Evolutionary conservation across 2,113 vertebrate genomes (phyloP).

Genomic region (Lates calcarifer): DNA sequence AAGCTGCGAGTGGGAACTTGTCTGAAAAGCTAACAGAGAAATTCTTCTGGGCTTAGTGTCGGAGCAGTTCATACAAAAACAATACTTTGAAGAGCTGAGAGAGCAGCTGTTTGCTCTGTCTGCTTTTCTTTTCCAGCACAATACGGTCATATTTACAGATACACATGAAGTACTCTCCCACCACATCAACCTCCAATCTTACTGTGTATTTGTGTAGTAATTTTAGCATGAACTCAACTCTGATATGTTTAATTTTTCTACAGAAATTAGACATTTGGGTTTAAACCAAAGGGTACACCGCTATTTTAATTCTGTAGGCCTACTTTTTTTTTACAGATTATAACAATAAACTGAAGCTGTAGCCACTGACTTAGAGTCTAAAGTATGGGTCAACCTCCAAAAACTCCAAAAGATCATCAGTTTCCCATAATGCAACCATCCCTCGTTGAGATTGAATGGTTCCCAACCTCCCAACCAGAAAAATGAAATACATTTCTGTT

Average conservation of each 20-base stretch:
- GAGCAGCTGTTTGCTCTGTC: constrained; percentile 24
- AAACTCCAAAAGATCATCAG: too few relatives aligned
- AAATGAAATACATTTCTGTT: too few relatives aligned
- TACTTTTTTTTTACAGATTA: too few relatives aligned
- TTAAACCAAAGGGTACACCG: too few relatives aligned
- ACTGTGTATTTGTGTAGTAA: background rate
- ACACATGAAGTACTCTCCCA: background rate
- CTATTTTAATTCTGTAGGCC: too few relatives aligned
- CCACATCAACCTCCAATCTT: background rate
- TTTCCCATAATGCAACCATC: too few relatives aligned
- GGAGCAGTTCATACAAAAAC: constrained; percentile 61
- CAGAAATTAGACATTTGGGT: background rate
- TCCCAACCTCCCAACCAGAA: too few relatives aligned
- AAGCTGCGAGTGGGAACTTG: constrained; percentile 86
- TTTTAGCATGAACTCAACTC: background rate
- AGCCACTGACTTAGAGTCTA: background rate
- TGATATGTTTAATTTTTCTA: background rate
- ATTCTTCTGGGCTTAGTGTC: constrained; percentile 83
- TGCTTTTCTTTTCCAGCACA: background rate
- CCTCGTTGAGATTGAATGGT: too few relatives aligned
- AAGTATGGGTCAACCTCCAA: background rate
- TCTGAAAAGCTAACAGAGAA: constrained; percentile 79
- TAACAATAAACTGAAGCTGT: background rate
- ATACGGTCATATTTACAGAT: background rate
- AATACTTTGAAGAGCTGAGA: constrained; percentile 61